Evolutionary conservation across 2,888 invertebrate genomes (phyloP).

Genomic region (Spialia ferax): DNA sequence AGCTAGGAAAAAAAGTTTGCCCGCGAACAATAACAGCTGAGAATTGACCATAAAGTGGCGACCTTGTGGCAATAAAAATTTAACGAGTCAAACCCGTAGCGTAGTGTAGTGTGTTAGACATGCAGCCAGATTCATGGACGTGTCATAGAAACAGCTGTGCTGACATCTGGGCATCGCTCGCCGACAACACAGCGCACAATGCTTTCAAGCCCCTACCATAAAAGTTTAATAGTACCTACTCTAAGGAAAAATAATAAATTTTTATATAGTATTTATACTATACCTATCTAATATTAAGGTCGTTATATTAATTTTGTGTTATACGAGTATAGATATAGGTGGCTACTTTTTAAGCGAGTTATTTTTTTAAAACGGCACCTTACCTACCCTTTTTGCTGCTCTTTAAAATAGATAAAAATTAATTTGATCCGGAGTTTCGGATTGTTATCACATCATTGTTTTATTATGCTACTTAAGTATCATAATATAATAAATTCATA

Average conservation of each 20-base stretch:
- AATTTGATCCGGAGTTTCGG: background rate
- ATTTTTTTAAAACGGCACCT: conserved; percentile 11
- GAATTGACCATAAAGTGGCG: conserved; percentile 86
- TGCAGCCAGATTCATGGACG: conserved; percentile 75
- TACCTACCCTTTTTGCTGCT: background rate
- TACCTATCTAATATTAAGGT: conserved; percentile 42
- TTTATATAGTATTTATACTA: too few species aligned
- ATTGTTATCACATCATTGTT: too few species aligned
- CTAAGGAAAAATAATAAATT: conserved; percentile 50
- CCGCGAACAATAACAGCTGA: conserved; percentile 83
- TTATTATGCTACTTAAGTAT: too few species aligned
- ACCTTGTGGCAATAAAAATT: conserved; percentile 87
- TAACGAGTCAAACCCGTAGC: conserved; percentile 80
- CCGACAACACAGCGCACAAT: conserved; percentile 51
- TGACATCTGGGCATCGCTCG: conserved; percentile 64
- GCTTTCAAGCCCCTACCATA: conserved; percentile 33
- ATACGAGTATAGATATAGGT: too few species aligned
- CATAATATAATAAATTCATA: too few species aligned
- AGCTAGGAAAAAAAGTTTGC: conserved; percentile 72
- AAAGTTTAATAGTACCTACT: conserved; percentile 58
- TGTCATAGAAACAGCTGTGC: conserved; percentile 82
- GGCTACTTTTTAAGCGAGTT: background rate
- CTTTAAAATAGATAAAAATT: background rate
- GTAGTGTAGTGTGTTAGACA: conserved; percentile 73
- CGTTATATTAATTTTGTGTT: conserved; percentile 23